A percentile compares a stretch with the other conserved stretches of the same genome.
Evolutionary conservation across 2,113 vertebrate species (phyloP).

Genomic region (Theristicus caerulescens): DNA sequence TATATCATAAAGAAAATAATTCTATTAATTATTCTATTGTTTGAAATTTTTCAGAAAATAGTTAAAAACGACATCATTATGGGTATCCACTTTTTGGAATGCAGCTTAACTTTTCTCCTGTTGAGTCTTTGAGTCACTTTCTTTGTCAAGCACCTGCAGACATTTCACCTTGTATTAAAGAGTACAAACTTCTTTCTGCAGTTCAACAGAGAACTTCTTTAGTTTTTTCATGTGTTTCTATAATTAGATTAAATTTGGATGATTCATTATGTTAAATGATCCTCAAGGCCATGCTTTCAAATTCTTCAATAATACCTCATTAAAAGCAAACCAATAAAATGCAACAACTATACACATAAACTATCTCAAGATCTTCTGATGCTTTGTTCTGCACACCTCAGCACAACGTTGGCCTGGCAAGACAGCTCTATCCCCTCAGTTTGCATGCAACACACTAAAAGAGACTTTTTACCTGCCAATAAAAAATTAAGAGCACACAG

Average conservation of each 20-base stretch:
- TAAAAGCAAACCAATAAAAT: constrained; percentile 45
- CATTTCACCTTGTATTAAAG: constrained; percentile 13
- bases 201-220: neutral
- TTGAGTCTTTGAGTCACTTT: neutral
- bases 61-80: neutral
- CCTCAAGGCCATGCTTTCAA: neutral
- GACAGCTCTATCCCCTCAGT: neutral
- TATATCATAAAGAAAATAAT: neutral
- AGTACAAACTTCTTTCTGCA: neutral
- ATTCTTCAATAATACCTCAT: neutral
- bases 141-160: constrained; percentile 22
- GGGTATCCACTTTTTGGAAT: neutral
- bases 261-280: constrained; percentile 11
- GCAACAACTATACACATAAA: neutral
- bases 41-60: neutral
- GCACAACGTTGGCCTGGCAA: neutral
- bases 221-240: constrained; percentile 20
- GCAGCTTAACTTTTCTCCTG: neutral
- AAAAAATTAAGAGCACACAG: neutral
- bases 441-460: neutral
- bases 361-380: neutral
- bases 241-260: constrained; percentile 60
- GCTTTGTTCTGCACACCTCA: neutral
- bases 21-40: neutral
- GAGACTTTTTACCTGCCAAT: neutral